Evolutionary conservation across 2,888 invertebrate species (phyloP).

Genomic region (Endotricha flammealis): DNA sequence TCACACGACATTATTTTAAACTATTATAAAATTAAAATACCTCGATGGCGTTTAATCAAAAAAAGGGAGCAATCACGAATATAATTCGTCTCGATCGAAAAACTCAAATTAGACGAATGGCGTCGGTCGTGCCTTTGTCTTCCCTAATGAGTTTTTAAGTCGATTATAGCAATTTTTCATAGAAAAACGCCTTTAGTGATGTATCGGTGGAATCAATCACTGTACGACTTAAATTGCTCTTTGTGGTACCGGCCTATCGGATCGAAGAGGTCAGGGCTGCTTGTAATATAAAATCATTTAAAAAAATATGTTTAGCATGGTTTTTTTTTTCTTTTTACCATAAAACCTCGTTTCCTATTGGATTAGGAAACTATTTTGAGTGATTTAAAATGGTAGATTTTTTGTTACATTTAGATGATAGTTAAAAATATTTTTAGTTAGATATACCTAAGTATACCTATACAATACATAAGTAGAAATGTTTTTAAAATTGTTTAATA

Average conservation of each 20-base stretch:
- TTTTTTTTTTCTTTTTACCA: too few relatives aligned
- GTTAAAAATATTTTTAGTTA: too few relatives aligned
- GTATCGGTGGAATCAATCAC: slow-evolving; percentile 76
- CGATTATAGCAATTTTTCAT: slow-evolving; percentile 78
- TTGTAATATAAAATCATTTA: too few relatives aligned
- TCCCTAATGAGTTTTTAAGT: slow-evolving; percentile 79
- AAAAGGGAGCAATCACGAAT: slow-evolving; percentile 66
- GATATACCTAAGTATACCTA: too few relatives aligned
- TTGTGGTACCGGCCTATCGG: slow-evolving; percentile 55
- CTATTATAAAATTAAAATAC: slow-evolving; percentile 53
- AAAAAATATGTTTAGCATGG: too few relatives aligned
- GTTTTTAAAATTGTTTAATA: too few relatives aligned
- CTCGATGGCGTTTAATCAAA: slow-evolving; percentile 48
- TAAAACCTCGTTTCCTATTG: too few relatives aligned
- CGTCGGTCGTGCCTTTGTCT: slow-evolving; percentile 74
- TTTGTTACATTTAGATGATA: too few relatives aligned
- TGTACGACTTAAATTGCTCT: slow-evolving; percentile 67
- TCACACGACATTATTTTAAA: too few relatives aligned
- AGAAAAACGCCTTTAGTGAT: slow-evolving; percentile 78
- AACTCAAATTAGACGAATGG: slow-evolving; percentile 73
- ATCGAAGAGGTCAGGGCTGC: slow-evolving; percentile 25
- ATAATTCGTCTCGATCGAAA: slow-evolving; percentile 72
- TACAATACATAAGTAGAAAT: too few relatives aligned
- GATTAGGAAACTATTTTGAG: too few relatives aligned
- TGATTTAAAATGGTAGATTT: too few relatives aligned